phyloP scores from a whole-genome alignment of 2,113 vertebrate genomes.

The Prionailurus viverrinus region DNA sequence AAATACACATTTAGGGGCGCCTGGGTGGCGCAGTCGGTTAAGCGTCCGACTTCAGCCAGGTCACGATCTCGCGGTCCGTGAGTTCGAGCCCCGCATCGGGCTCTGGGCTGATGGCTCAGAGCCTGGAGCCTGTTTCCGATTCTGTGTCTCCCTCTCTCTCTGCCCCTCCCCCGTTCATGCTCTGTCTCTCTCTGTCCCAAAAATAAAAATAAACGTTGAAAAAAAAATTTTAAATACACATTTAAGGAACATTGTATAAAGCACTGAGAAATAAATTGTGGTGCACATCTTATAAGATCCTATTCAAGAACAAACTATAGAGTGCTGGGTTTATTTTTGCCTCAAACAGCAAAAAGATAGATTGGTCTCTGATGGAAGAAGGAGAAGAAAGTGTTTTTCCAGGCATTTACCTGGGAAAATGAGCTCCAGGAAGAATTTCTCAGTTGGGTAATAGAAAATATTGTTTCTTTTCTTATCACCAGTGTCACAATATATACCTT shows the following conservation, averaged over 20 bases:
- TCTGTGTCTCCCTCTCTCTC: too few relatives aligned
- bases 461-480: not conserved
- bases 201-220: too few relatives aligned
- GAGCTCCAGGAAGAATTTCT: constrained; percentile 1
- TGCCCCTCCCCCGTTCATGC: too few relatives aligned
- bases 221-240: not conserved
- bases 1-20: not conserved
- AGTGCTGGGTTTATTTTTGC: constrained; percentile 7
- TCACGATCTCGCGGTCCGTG: too few relatives aligned
- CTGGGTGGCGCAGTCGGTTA: too few relatives aligned
- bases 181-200: too few relatives aligned
- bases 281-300: not conserved
- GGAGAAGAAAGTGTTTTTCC: not conserved
- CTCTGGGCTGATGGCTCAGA: too few relatives aligned
- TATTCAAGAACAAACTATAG: not conserved
- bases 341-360: not conserved
- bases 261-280: constrained; percentile 1
- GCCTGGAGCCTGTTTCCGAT: too few relatives aligned
- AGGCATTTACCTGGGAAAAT: not conserved
- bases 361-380: not conserved
- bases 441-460: not conserved
- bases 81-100: too few relatives aligned
- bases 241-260: constrained; percentile 36
- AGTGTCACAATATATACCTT: not conserved
- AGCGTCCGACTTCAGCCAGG: too few relatives aligned